Evolutionary conservation across 1,140 invertebrate species (phyloP), one percentile per base, ranked within the genome.

Genomic region (Drosophila arawakana): DNA sequence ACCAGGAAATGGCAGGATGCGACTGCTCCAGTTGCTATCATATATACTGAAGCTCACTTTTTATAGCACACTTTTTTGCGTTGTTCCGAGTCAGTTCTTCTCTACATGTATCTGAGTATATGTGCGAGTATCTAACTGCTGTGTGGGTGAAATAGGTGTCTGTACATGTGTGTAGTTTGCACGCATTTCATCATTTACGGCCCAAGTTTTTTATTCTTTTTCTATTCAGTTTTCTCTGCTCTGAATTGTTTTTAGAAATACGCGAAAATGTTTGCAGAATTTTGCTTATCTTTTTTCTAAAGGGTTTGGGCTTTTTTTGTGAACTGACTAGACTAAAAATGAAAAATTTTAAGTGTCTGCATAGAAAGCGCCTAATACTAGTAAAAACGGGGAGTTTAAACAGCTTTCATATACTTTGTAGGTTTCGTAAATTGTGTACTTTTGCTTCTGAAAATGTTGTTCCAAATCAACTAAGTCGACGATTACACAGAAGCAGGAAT

Each of bases 311-410:
- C 4, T 0, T 11, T 44, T 59, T 59, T 46, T 67, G 46, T 35
- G 54, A 37, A 47, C 50, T 63, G 82, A 25, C 78, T 83, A 68
- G 83, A 62, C 83, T 89, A 76, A 67, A 88, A 88, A 88, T 86
- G 82, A 86, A 88, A 86, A 86, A 68, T 86, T 88, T 85, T 86
- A 80, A 88, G 82, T 82, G 83, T 86, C 82, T 88, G 88, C 82
- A 86, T 88, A 88, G 80, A 83, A 88, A 69, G 69, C 76, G 58
- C 66, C 73, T 71, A 73, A 88, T 88, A 86, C 25, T 30, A 30
- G 25, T 30, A 30, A 30, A 4, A 5, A 30, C 25, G 25, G 4
- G 4, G 25, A 4, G 25, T 30, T 5, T 30, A 1, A 0, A 30
- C 25, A 30, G 25, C 5, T 30, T 30, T 5, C 3, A 30, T 30